Conservation (phyloP, 2,113 vertebrate species). For the Zootoca vivipara region DNA sequence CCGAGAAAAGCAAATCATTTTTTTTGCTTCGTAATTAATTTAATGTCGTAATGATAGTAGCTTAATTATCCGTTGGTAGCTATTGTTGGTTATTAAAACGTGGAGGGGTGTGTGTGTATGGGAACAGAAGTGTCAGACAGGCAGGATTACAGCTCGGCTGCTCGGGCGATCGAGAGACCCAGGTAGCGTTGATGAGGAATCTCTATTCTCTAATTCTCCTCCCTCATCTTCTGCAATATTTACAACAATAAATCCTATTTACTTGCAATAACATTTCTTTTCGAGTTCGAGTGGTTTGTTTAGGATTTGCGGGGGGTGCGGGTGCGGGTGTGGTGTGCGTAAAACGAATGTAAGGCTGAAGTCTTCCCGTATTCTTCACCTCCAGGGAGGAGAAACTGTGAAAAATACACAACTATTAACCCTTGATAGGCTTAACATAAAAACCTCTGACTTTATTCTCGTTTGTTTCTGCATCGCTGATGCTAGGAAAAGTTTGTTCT, state of each 20-base stretch:
- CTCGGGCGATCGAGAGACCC: background rate
- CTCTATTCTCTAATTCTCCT: background rate
- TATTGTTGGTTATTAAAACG: background rate
- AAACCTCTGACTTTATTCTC: background rate
- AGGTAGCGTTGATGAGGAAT: background rate
- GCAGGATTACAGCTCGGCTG: background rate
- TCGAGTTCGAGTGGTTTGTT: background rate
- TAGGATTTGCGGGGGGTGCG: background rate
- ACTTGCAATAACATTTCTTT: background rate
- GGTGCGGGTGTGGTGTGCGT: too few relatives aligned
- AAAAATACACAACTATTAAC: background rate
- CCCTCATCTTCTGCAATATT: background rate
- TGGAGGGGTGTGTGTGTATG: background rate
- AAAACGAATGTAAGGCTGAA: background rate
- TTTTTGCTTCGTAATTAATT: conserved; percentile 51
- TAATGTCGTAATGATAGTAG: conserved; percentile 3
- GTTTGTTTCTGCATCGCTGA: background rate
- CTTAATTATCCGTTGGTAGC: conserved; percentile 35
- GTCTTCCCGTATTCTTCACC: background rate
- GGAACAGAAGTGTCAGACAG: background rate
- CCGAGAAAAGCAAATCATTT: conserved; percentile 50
- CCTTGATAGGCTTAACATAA: background rate
- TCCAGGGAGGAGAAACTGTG: background rate
- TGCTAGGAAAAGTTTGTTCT: background rate
- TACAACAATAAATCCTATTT: background rate